Percentiles rank a stretch among this genome's conserved stretches.
Evolutionary conservation across 2,888 invertebrate species (phyloP).

Genomic region (Sarcophaga rosellei): DNA sequence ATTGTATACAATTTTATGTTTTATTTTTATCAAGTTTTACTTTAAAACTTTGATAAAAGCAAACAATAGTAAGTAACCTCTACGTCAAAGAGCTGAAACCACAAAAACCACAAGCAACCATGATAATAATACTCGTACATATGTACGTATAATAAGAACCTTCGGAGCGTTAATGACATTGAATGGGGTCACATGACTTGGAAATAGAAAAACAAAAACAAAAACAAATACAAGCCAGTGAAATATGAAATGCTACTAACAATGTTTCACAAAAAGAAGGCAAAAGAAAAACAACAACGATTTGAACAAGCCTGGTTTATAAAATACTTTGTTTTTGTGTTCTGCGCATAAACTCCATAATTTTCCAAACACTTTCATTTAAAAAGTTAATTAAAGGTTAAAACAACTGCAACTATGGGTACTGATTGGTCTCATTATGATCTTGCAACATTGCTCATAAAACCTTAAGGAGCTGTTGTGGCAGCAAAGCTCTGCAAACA

Average conservation of each 20-base stretch:
- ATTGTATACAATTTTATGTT: not conserved
- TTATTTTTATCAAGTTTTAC: conserved; percentile 2
- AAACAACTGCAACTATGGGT: conserved; percentile 5
- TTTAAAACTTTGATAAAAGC: not conserved
- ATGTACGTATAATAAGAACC: conserved; percentile 31
- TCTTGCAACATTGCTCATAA: conserved; percentile 49
- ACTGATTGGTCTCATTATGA: conserved; percentile 22
- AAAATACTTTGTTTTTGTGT: conserved; percentile 10
- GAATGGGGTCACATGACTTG: conserved; percentile 53
- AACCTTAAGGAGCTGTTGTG: conserved; percentile 43
- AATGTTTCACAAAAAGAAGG: not conserved
- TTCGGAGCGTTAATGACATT: conserved; percentile 59
- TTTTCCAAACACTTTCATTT: conserved; percentile 60
- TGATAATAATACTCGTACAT: not conserved
- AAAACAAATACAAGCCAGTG: not conserved
- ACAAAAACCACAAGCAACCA: conserved; percentile 56
- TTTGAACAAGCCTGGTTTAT: conserved; percentile 36
- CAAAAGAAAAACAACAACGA: conserved; percentile 15
- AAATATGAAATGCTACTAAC: not conserved
- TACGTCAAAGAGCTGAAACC: conserved; percentile 38
- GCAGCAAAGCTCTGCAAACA: not conserved
- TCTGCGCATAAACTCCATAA: conserved; percentile 1
- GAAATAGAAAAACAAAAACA: conserved; percentile 1
- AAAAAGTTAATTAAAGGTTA: conserved; percentile 49
- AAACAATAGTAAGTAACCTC: conserved; percentile 20